Conservation (phyloP, 2,888 invertebrate genomes). For the Plagiodera versicolora region DNA sequence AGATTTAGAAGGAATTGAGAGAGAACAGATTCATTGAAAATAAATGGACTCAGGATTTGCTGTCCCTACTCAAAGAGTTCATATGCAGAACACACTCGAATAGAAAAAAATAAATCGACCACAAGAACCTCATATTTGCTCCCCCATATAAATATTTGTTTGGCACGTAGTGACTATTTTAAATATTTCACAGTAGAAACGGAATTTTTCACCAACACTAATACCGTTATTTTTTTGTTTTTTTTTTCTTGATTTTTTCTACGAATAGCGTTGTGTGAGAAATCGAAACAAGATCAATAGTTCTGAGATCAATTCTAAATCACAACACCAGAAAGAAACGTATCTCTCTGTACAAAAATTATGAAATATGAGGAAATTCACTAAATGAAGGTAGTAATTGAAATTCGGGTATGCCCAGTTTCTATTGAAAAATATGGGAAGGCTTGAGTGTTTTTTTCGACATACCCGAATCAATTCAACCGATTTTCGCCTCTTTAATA, state of each 20-base stretch:
- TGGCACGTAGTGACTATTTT: conserved; percentile 35
- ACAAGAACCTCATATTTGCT: conserved; percentile 5
- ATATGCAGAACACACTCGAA: neutral
- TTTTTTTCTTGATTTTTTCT: neutral
- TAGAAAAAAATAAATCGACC: conserved; percentile 10
- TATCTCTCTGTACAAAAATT: neutral
- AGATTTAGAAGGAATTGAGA: no score
- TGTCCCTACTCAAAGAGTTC: no score
- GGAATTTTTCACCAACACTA: neutral
- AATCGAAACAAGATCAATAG: conserved; percentile 10
- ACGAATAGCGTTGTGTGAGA: neutral
- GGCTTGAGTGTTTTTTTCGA: no score
- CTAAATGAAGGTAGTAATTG: neutral
- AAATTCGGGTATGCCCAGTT: no score
- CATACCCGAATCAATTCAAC: no score
- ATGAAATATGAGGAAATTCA: no score
- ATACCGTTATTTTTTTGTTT: neutral
- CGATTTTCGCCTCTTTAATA: no score
- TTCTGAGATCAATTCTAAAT: conserved; percentile 23
- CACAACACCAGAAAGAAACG: conserved; percentile 15
- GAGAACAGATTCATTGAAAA: no score
- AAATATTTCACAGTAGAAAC: neutral
- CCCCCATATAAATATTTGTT: conserved; percentile 18
- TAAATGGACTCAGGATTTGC: no score
- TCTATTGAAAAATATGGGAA: no score